phyloP scores from a whole-genome alignment of 2,888 invertebrate species.

The Yponomeuta malinellus region DNA sequence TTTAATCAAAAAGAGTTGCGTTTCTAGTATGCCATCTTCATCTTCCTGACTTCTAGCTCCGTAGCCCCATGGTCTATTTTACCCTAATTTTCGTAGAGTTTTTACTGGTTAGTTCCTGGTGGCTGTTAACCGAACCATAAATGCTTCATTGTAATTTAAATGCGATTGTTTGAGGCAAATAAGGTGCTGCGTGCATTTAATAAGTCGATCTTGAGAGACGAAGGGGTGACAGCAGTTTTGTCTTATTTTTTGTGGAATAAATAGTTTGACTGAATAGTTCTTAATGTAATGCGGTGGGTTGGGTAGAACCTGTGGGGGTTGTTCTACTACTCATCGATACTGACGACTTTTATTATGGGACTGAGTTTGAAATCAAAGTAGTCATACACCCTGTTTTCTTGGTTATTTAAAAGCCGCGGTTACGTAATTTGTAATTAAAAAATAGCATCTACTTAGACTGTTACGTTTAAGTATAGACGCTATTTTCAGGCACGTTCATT shows the following conservation, averaged over 20 bases:
- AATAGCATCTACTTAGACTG: no score
- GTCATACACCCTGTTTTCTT: no score
- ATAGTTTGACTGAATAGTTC: constrained; percentile 6
- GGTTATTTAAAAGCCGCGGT: no score
- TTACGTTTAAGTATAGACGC: no score
- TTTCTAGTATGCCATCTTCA: neutral
- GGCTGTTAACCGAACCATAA: constrained; percentile 10
- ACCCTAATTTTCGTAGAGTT: neutral
- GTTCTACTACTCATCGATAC: neutral
- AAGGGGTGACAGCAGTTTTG: constrained; percentile 17
- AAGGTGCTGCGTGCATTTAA: constrained; percentile 10
- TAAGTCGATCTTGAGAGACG: neutral
- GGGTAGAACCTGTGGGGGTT: neutral
- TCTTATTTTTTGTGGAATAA: constrained; percentile 36
- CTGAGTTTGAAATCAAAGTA: no score
- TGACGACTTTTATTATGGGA: no score
- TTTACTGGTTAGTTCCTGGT: neutral
- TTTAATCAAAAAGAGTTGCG: neutral
- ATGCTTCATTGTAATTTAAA: constrained; percentile 9
- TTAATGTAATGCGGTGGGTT: neutral
- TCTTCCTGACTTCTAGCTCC: neutral
- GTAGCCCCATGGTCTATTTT: neutral
- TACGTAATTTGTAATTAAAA: no score
- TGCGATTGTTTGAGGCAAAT: constrained; percentile 8
- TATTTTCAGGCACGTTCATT: no score